A percentile compares a stretch with the other conserved stretches of the same genome.
Evolutionary conservation across 2,113 vertebrate genomes (phyloP).

Genomic region (Gobius niger): DNA sequence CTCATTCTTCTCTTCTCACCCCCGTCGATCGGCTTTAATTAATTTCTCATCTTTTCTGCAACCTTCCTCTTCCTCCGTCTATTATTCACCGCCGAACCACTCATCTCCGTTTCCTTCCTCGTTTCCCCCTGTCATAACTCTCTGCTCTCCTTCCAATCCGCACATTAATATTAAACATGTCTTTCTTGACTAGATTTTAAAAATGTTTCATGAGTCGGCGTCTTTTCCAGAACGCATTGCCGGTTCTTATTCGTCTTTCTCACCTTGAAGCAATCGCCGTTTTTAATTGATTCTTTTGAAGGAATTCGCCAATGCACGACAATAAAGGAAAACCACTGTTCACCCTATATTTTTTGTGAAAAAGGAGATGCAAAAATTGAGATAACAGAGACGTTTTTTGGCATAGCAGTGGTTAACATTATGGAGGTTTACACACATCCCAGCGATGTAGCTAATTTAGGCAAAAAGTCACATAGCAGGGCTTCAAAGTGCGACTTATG

Average conservation of each 20-base stretch:
- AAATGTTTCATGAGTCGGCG: neutral
- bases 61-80: slow-evolving; percentile 10
- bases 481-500: no score
- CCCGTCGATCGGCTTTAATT: slow-evolving; percentile 34
- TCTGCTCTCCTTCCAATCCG: neutral
- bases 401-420: no score
- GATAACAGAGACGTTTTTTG: no score
- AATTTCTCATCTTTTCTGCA: slow-evolving; percentile 26
- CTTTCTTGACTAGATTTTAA: neutral
- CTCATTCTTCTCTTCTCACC: slow-evolving; percentile 18
- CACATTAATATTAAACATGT: neutral
- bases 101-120: slow-evolving; percentile 8
- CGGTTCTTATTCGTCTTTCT: neutral
- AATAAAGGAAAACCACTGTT: no score
- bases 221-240: neutral
- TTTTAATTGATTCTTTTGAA: neutral
- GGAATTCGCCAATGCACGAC: no score
- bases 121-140: slow-evolving; percentile 6
- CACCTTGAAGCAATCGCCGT: neutral
- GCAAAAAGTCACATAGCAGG: no score
- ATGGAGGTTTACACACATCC: no score
- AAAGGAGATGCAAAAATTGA: no score
- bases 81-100: neutral
- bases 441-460: no score
- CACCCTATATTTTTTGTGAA: no score